Percentiles rank a stretch among this genome's conserved stretches.
These are phyloP conservation scores for Scaptomyza tumidula DNA, from an alignment of 2,888 invertebrate species.

Conservation along the genomic window DNA sequence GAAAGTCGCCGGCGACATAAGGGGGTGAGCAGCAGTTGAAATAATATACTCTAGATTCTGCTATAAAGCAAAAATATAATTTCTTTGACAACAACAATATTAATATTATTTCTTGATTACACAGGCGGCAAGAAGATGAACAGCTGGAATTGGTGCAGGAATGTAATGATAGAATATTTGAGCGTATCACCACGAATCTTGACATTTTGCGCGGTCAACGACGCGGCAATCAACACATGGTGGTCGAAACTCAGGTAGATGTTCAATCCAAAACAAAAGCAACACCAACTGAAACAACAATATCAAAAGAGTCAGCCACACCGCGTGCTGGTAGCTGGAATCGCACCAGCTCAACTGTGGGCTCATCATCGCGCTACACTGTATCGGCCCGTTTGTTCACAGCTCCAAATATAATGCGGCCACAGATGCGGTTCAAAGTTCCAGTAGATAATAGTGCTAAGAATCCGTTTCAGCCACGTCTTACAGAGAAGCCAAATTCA, in stretches of 20 bases:
- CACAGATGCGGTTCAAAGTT: slow-evolving; percentile 93
- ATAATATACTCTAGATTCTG: background rate
- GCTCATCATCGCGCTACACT: slow-evolving; percentile 40
- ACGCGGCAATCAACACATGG: slow-evolving; percentile 85
- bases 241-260: slow-evolving; percentile 84
- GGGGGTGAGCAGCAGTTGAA: slow-evolving; percentile 73
- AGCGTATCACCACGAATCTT: slow-evolving; percentile 90
- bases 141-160: slow-evolving; percentile 92
- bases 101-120: background rate
- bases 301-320: slow-evolving; percentile 29
- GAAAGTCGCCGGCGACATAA: slow-evolving; percentile 85
- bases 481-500: slow-evolving; percentile 95
- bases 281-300: background rate
- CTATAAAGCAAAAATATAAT: background rate
- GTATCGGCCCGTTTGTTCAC: slow-evolving; percentile 86
- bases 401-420: slow-evolving; percentile 90
- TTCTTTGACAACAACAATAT: background rate
- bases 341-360: slow-evolving; percentile 45
- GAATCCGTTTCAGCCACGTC: slow-evolving; percentile 92
- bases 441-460: slow-evolving; percentile 91
- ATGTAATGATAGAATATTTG: slow-evolving; percentile 92
- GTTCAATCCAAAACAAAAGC: slow-evolving; percentile 28
- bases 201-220: slow-evolving; percentile 88
- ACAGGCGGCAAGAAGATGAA: slow-evolving; percentile 86
- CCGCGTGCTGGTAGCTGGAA: slow-evolving; percentile 87